phyloP scores from a whole-genome alignment of 2,888 invertebrate species.

The Netelia melanura region DNA sequence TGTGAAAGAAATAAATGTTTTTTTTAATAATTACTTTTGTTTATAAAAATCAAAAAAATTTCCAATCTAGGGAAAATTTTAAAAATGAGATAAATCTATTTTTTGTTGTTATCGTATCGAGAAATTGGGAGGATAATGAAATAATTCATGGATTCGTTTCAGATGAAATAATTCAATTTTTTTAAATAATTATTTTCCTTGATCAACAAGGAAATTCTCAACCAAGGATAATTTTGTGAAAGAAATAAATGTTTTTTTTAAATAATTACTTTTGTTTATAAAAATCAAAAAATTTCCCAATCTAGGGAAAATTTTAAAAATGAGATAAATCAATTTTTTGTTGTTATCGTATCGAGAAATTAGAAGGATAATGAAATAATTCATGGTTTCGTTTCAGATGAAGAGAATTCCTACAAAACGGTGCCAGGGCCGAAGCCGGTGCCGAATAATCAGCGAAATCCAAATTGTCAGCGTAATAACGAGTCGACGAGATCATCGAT shows the following conservation, averaged over 20 bases:
- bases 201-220: too few relatives aligned
- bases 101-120: background rate
- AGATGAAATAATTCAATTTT: constrained; percentile 83
- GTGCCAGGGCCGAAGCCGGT: constrained; percentile 88
- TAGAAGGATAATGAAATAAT: background rate
- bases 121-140: background rate
- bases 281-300: too few relatives aligned
- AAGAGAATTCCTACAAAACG: constrained; percentile 87
- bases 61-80: too few relatives aligned
- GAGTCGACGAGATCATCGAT: constrained; percentile 48
- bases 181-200: too few relatives aligned
- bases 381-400: constrained; percentile 83
- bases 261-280: too few relatives aligned
- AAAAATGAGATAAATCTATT: too few relatives aligned
- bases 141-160: constrained; percentile 73
- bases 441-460: constrained; percentile 77
- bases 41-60: too few relatives aligned
- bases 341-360: background rate
- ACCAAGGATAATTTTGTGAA: too few relatives aligned
- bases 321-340: background rate
- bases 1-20: too few relatives aligned
- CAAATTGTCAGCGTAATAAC: constrained; percentile 55
- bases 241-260: too few relatives aligned
- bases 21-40: too few relatives aligned
- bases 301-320: too few relatives aligned